Percentiles rank a stretch among this genome's conserved stretches.
These are phyloP conservation scores for Carterocephalus palaemon DNA, from an alignment of 2,888 invertebrate species.

Conservation along the genomic window DNA sequence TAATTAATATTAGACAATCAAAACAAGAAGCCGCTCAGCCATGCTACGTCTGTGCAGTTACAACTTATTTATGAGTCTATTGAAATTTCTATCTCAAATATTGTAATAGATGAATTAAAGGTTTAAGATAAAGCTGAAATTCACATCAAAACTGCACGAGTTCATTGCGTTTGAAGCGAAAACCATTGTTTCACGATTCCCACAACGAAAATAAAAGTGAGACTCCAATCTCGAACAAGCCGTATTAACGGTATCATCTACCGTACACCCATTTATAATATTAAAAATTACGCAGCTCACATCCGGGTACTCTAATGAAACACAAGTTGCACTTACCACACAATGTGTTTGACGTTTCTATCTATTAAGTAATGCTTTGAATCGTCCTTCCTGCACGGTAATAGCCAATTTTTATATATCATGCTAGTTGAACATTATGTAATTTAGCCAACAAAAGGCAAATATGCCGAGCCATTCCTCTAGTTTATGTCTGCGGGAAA, in stretches of 20 bases:
- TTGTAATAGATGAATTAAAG: constrained; percentile 15
- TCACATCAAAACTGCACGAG: constrained; percentile 16
- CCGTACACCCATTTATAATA: constrained; percentile 62
- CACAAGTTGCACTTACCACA: constrained; percentile 41
- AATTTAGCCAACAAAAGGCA: constrained; percentile 70
- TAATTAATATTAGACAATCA: constrained; percentile 14
- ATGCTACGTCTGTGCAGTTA: neutral
- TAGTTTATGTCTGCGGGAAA: constrained; percentile 68
- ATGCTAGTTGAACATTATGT: constrained; percentile 63
- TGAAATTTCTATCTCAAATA: constrained; percentile 5
- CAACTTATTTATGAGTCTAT: constrained; percentile 13
- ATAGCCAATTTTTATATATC: constrained; percentile 44
- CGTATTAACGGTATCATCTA: constrained; percentile 60
- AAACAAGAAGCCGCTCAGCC: constrained; percentile 6
- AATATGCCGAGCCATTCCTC: constrained; percentile 62
- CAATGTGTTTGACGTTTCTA: no score
- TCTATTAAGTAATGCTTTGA: constrained; percentile 23
- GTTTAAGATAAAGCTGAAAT: constrained; percentile 16
- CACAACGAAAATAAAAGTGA: constrained; percentile 71
- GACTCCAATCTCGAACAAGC: constrained; percentile 56
- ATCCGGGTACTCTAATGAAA: constrained; percentile 64
- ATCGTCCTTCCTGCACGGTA: constrained; percentile 22
- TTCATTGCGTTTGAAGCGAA: constrained; percentile 15
- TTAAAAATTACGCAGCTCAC: constrained; percentile 53
- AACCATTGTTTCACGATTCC: constrained; percentile 46